Conservation (phyloP, 64 coral and sea anemone species). For the Dendronephthya gigantea region DNA sequence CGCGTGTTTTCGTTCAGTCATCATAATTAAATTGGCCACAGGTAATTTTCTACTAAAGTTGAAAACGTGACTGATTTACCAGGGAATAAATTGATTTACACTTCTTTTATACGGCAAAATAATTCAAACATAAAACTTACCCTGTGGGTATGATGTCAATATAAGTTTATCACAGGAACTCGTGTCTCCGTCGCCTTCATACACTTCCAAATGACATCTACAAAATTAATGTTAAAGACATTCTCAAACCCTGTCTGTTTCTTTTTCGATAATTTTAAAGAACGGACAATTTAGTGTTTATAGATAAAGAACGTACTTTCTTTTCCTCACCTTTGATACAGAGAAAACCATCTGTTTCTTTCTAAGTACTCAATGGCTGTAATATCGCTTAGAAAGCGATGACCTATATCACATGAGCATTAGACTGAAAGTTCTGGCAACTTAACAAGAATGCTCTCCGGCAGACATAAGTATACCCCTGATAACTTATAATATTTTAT, state of each 20-base stretch:
- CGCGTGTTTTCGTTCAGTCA: too few species aligned
- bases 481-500: not conserved
- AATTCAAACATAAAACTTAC: too few species aligned
- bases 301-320: not conserved
- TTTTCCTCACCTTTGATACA: not conserved
- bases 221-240: not conserved
- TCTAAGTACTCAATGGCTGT: not conserved
- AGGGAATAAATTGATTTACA: too few species aligned
- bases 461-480: too few species aligned
- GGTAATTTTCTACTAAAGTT: too few species aligned
- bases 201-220: not conserved
- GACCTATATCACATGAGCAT: not conserved
- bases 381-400: not conserved
- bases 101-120: too few species aligned
- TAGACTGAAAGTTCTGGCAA: not conserved
- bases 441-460: not conserved
- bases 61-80: too few species aligned
- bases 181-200: too few species aligned
- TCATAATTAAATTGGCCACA: too few species aligned
- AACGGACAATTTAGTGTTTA: not conserved
- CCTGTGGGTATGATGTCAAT: too few species aligned
- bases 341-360: not conserved
- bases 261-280: slow-evolving; percentile 1
- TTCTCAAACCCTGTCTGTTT: not conserved
- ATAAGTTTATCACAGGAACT: too few species aligned